Conservation (phyloP, 1,140 invertebrate genomes). For the Lamellibrachia luymesi region DNA sequence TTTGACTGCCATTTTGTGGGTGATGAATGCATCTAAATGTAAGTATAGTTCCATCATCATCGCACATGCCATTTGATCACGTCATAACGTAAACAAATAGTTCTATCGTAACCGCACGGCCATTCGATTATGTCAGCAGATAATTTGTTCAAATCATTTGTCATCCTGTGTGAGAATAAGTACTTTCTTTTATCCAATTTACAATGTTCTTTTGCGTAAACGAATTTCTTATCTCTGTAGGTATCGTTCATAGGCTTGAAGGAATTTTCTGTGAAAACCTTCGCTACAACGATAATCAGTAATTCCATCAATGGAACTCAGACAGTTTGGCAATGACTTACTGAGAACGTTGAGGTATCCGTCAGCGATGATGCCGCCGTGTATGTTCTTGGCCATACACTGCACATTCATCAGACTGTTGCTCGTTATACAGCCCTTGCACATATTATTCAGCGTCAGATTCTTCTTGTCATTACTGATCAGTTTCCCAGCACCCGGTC, state of each 20-base stretch:
- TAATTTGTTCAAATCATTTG: too few species aligned
- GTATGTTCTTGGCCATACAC: constrained; percentile 22
- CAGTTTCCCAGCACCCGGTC: not conserved
- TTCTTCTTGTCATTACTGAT: not conserved
- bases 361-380: constrained; percentile 8
- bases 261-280: not conserved
- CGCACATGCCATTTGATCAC: too few species aligned
- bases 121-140: too few species aligned
- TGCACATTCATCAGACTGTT: constrained; percentile 23
- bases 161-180: too few species aligned
- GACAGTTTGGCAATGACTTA: constrained; percentile 16
- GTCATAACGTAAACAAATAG: not conserved
- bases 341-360: constrained; percentile 31
- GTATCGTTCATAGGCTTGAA: not conserved
- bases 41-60: too few species aligned
- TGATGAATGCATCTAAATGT: too few species aligned
- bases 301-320: too few species aligned
- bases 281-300: not conserved
- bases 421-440: constrained; percentile 2
- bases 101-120: too few species aligned
- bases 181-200: too few species aligned
- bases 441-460: constrained; percentile 18
- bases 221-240: too few species aligned
- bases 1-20: too few species aligned
- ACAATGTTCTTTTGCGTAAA: too few species aligned